Percentiles rank a stretch among this genome's conserved stretches.
Conservation (phyloP, 2,113 vertebrate genomes). For the Tenrec ecaudatus region DNA sequence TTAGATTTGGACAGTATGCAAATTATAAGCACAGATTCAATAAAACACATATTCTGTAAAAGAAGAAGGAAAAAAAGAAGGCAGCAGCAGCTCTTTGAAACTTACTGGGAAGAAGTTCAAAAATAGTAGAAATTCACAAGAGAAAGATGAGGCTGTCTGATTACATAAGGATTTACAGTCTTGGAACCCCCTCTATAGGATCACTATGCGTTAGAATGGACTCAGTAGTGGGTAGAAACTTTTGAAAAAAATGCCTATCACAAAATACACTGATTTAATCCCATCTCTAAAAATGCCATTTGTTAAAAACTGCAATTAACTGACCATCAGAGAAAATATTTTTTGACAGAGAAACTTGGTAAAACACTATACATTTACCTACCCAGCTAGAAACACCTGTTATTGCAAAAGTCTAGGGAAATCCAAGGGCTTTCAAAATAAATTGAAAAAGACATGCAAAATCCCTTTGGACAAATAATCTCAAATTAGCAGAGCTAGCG, state of each 20-base stretch:
- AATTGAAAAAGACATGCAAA: neutral
- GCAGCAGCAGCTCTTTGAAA: too few relatives aligned
- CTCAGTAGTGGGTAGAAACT: too few relatives aligned
- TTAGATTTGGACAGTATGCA: slow-evolving; percentile 72
- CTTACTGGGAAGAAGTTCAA: too few relatives aligned
- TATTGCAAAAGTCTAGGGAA: neutral
- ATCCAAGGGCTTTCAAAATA: neutral
- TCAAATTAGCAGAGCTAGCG: neutral
- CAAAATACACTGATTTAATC: too few relatives aligned
- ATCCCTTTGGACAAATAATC: neutral
- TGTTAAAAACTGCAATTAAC: neutral
- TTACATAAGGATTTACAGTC: too few relatives aligned
- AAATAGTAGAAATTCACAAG: too few relatives aligned
- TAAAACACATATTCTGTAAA: neutral
- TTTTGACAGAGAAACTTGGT: neutral
- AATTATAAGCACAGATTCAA: slow-evolving; percentile 84
- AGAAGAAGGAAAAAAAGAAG: too few relatives aligned
- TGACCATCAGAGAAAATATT: neutral
- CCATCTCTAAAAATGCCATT: neutral
- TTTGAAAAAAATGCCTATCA: too few relatives aligned
- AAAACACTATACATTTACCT: neutral
- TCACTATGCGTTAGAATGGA: too few relatives aligned
- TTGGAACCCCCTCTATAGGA: too few relatives aligned
- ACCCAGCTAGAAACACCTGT: neutral
- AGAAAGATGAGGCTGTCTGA: too few relatives aligned